Conservation (phyloP, 2,113 vertebrate species). For the Ciconia stormi region DNA sequence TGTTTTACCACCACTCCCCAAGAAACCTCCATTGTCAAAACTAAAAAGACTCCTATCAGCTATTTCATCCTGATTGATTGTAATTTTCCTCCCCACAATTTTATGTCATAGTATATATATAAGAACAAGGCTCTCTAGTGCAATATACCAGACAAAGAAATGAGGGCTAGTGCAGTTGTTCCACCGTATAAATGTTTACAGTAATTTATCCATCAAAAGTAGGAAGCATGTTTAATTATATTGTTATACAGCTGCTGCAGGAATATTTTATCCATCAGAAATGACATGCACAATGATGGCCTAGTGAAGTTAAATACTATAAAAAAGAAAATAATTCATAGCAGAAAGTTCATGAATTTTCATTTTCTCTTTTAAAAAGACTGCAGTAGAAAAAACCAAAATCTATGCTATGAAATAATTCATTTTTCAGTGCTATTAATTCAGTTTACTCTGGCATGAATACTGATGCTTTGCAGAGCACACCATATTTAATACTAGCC, state of each 20-base stretch:
- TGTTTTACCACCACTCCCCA: neutral
- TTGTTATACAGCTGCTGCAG: neutral
- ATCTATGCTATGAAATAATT: neutral
- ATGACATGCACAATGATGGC: neutral
- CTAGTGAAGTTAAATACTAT: neutral
- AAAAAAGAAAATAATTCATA: slow-evolving; percentile 11
- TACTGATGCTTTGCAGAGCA: neutral
- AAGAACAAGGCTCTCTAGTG: neutral
- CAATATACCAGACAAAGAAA: neutral
- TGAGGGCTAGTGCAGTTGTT: neutral
- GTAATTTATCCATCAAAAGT: slow-evolving; percentile 9
- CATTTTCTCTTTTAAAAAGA: slow-evolving; percentile 1
- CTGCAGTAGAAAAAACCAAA: neutral
- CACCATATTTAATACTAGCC: neutral
- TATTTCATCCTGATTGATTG: neutral
- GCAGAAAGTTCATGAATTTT: neutral
- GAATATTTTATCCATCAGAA: neutral
- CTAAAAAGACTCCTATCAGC: neutral
- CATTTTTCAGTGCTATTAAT: neutral
- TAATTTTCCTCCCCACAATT: neutral
- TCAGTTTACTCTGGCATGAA: neutral
- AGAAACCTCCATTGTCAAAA: neutral
- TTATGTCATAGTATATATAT: neutral
- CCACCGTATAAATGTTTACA: neutral
- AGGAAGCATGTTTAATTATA: neutral